These are phyloP conservation scores for Acleris emargana DNA, from an alignment of 2,888 invertebrate genomes.

Conservation along the genomic window DNA sequence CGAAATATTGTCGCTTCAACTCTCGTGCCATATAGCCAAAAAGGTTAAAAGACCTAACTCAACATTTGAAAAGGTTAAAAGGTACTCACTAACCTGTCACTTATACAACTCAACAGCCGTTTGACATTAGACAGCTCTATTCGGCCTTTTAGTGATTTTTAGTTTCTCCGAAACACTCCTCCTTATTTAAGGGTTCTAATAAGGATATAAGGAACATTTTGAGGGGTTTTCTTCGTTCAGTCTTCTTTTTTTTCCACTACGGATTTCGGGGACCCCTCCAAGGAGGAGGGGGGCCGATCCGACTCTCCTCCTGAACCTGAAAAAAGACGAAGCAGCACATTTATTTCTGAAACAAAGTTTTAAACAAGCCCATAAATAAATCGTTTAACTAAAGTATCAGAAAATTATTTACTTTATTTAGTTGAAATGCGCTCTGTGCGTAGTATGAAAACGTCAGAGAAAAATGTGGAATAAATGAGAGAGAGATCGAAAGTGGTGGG, in stretches of 20 bases:
- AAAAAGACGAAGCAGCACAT: constrained; percentile 4
- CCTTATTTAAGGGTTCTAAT: constrained; percentile 21
- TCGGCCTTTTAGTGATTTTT: constrained; percentile 1
- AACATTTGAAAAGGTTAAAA: constrained; percentile 24
- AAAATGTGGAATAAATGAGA: too few species aligned
- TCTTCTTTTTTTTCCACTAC: constrained; percentile 73
- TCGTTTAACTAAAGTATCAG: too few species aligned
- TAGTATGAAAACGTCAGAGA: too few species aligned
- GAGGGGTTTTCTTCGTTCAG: constrained; percentile 55
- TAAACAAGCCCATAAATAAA: too few species aligned
- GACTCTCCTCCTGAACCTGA: constrained; percentile 59
- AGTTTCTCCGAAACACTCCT: constrained; percentile 21
- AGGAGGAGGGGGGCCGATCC: constrained; percentile 63
- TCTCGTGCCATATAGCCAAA: constrained; percentile 15
- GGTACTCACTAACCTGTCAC: constrained; percentile 26
- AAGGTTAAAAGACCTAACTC: constrained; percentile 30
- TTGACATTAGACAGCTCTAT: constrained; percentile 4
- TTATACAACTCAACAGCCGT: constrained; percentile 7
- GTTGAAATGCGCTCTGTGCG: too few species aligned
- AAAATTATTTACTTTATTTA: too few species aligned
- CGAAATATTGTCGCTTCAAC: constrained; percentile 32
- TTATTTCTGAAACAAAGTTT: too few species aligned
- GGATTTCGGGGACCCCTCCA: constrained; percentile 63
- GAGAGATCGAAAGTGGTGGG: too few species aligned
- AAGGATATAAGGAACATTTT: constrained; percentile 33